Conservation (phyloP, 30 jellyfish, hydroid and myxozoan species). For the Pseudorhiza aurosa region DNA sequence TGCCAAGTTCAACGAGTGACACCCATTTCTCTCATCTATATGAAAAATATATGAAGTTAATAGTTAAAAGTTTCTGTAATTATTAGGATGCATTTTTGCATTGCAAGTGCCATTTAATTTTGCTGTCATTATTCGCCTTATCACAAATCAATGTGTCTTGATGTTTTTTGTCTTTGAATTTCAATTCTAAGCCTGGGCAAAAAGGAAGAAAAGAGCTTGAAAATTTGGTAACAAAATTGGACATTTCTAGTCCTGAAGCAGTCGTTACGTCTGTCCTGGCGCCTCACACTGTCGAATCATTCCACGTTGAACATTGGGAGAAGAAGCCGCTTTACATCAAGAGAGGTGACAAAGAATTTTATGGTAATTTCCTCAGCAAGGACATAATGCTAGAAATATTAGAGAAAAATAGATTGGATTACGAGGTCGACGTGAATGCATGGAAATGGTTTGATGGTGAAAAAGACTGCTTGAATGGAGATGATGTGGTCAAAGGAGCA, state of each 20-base stretch:
- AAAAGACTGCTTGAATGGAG: conserved; percentile 84
- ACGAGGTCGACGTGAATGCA: conserved; percentile 85
- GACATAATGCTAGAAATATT: conserved; percentile 46
- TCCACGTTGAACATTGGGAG: conserved; percentile 83
- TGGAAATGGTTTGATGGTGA: conserved; percentile 85
- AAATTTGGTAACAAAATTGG: conserved; percentile 46
- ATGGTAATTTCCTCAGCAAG: conserved; percentile 71
- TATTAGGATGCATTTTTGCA: too few species aligned
- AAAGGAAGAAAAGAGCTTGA: conserved; percentile 38
- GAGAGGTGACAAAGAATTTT: conserved; percentile 73
- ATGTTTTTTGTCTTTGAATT: background rate
- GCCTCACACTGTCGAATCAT: conserved; percentile 46
- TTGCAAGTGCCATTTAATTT: too few species aligned
- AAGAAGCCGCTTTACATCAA: conserved; percentile 81
- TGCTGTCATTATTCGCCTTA: too few species aligned
- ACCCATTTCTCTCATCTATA: too few species aligned
- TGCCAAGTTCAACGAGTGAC: too few species aligned
- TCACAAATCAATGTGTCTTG: background rate
- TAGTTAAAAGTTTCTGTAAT: too few species aligned
- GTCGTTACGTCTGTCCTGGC: conserved; percentile 60
- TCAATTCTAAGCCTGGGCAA: conserved; percentile 2
- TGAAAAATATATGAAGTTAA: too few species aligned
- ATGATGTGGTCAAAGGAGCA: conserved; percentile 55
- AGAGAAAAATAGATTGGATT: conserved; percentile 43
- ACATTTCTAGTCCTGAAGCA: conserved; percentile 60